Conservation (phyloP, 37 sponge, comb jelly and placozoan species). For the Trichoplax adhaerens region DNA sequence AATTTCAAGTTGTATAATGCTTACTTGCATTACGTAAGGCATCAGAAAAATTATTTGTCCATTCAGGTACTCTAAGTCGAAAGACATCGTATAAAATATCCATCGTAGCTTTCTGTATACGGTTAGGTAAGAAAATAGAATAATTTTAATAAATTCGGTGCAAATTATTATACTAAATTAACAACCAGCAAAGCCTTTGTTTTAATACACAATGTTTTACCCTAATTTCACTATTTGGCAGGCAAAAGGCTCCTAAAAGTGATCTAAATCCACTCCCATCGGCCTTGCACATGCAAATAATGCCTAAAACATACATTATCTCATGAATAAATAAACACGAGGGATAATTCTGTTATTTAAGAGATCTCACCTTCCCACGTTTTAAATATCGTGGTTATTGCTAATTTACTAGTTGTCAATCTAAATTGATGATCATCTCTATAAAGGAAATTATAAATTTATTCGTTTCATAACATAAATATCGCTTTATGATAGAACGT, state of each 20-base stretch:
- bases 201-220: slow-evolving; percentile 4
- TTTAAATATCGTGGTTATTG: no score
- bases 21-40: slow-evolving; percentile 59
- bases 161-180: no score
- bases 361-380: no score
- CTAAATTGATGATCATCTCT: no score
- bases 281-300: slow-evolving; percentile 18
- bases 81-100: slow-evolving; percentile 49
- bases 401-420: no score
- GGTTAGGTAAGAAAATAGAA: no score
- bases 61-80: slow-evolving; percentile 56
- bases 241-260: slow-evolving; percentile 21
- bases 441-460: no score
- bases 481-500: no score
- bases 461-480: no score
- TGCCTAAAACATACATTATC: not conserved
- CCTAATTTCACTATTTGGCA: slow-evolving; percentile 20
- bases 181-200: not conserved
- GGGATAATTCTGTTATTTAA: no score
- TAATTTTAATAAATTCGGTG: no score
- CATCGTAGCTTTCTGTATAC: slow-evolving; percentile 36
- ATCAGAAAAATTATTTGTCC: slow-evolving; percentile 35
- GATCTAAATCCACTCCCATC: slow-evolving; percentile 16
- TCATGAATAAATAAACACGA: no score
- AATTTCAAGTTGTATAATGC: not conserved